Evolutionary conservation across 2,113 vertebrate genomes (phyloP), one percentile per base, ranked within the genome.

Genomic region (Pagrus major): DNA sequence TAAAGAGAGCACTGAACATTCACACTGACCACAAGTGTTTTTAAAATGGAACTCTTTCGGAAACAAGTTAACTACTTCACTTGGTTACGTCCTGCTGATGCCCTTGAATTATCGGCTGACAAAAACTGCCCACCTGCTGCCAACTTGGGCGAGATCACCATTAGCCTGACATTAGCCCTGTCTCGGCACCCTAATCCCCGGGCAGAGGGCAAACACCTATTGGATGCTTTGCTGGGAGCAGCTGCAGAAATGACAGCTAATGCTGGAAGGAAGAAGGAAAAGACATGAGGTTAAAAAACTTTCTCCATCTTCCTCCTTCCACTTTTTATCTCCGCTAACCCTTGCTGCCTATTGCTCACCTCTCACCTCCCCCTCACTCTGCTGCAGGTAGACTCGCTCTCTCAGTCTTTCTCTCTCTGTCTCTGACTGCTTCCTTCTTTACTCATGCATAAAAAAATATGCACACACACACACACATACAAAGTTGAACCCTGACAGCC

Each of bases 401-500:
- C 54, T 67, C 56, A 59, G 59, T 56, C 20, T 52, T n/a, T 56
- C 20, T 60, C 18, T 52, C 35, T 67, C 52, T 61, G 47, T 35
- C 7, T 27, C 74, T 55, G 39, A 27, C 21, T 51, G n/a, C 51
- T 68, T 79, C 29, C 42, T 29, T 81, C 55, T 63, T 59, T 23
- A 14, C 81, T 83, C 58, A 67, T 89, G 87, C 84, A 87, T 89
- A 55, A 63, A 41, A 86, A 86, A 63, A 74, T 63, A 75, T 31
- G 61, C 27, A 58, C 56, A 6, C 60, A 20, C 23, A 11, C n/a
- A 11, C 54, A 44, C 54, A 61, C 61, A 66, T 56, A 73, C 42
- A 74, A 42, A 67, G 86, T 77, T 84, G 78, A 92, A 83, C 76
- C 75, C 71, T 94, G 93, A 88, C 87, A 92, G 86, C 86, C 75